Base-by-base conservation (phyloP, 2,888 invertebrate species). In the Pheosia gnoma region DNA sequence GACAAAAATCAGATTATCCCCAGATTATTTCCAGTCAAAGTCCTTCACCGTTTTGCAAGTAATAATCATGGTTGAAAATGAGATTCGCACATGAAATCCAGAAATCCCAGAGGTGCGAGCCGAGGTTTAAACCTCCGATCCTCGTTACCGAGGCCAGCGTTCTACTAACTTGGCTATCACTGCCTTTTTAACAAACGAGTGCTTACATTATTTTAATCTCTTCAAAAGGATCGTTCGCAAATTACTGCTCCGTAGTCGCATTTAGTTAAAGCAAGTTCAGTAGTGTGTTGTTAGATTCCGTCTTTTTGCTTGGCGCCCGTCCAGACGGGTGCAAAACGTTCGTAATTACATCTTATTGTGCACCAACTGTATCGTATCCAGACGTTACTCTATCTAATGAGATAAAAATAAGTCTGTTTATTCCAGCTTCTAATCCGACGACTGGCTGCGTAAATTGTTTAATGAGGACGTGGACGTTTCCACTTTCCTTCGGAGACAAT, bases 271-370 rank as follows among this genome's bases (percentile, higher is more conserved):
- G 49, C 61, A 59, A 59, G 59, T 56, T 67, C 58, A 62, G 60
- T 60, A 59, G 62, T 63, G 58, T 67, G 67, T 62, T 67, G 53
- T 43, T 41, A 67, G 69, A 74, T 71, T 72, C 72, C 72, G 74
- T 68, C 62, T 70, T 67, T 71, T 72, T 72, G 64, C 66, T 81
- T 83, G 82, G 80, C 83, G 59, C 56, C 59, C 68, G 68, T 82
- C 83, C 83, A 83, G 76, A 61, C 66, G 69, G 67, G 57, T 60
- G 37, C 72, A 78, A 81, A 71, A 81, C 77, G 71, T 67, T 68
- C 77, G 81, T 82, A 82, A 82, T 82, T 82, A 74, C 79, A 76
- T 77, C 77, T 79, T 75, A 82, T 74, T 70, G 77, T 66, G 63
- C 61, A 70, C 67, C 71, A 76, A 76, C 59, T 67, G 77, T 68